Percentiles rank a stretch among this genome's conserved stretches.
These are phyloP conservation scores for Percina caprodes DNA, from an alignment of 2,113 vertebrate genomes.

Conservation along the genomic window DNA sequence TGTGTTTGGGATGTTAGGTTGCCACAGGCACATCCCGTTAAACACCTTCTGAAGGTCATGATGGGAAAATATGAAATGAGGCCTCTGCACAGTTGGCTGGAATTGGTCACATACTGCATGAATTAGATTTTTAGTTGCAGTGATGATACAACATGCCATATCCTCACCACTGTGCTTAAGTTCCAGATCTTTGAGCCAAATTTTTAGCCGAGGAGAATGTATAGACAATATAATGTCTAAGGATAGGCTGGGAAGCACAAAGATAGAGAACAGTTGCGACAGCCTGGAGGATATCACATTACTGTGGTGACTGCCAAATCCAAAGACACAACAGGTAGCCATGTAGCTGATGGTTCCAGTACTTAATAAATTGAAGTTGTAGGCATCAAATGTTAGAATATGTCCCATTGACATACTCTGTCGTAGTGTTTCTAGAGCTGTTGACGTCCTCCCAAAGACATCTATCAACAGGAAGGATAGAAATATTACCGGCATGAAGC, in stretches of 20 bases:
- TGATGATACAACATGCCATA: slow-evolving; percentile 80
- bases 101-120: slow-evolving; percentile 75
- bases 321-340: slow-evolving; percentile 74
- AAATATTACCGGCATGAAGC: not conserved
- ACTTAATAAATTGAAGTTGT: slow-evolving; percentile 74
- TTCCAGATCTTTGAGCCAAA: slow-evolving; percentile 83
- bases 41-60: slow-evolving; percentile 86
- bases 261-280: slow-evolving; percentile 85
- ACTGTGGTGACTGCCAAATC: slow-evolving; percentile 33
- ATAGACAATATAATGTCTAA: slow-evolving; percentile 80
- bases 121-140: slow-evolving; percentile 83
- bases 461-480: slow-evolving; percentile 72
- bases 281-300: slow-evolving; percentile 81
- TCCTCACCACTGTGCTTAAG: slow-evolving; percentile 56
- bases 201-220: slow-evolving; percentile 75
- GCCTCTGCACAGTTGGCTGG: slow-evolving; percentile 61
- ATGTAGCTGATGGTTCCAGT: slow-evolving; percentile 80
- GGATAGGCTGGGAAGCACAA: slow-evolving; percentile 79
- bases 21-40: slow-evolving; percentile 82
- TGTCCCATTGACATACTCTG: slow-evolving; percentile 83
- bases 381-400: slow-evolving; percentile 63
- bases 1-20: slow-evolving; percentile 37
- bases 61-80: slow-evolving; percentile 83
- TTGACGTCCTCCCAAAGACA: slow-evolving; percentile 71
- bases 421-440: slow-evolving; percentile 85